Evolutionary conservation across 2,797 vertebrate genomes (phyloP), one percentile per base, ranked within the genome.

Genomic region (Melanotaenia boesemani): DNA sequence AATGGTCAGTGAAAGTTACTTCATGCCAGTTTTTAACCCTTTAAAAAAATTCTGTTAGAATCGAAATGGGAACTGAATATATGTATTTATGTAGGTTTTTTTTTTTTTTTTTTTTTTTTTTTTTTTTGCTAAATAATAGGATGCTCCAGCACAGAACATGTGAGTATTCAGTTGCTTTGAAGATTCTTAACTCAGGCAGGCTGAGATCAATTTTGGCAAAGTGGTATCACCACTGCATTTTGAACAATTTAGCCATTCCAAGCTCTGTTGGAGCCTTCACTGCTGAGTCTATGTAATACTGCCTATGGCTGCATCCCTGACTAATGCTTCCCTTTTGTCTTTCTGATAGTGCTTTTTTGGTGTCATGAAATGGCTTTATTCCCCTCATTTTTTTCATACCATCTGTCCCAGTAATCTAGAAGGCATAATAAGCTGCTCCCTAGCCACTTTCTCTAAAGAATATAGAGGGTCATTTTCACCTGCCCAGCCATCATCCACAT

Each of bases 361-460:
- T 81, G 73, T 81, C 67, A 77, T 39, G 65, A 81, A 72, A 82
- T 44, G 6, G 54, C 77, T 84, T 71, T 70, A 64, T 80, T 73
- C 34, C 24, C 44, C 32, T 34, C 16, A 56, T 62, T 37, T 28
- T 66, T 62, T 59, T 57, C 34, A 5, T 13, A 56, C 63, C 73
- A 82, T 78, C 60, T 86, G 71, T 67, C 46, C 32, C 26, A 67
- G 41, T 63, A 70, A 67, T 81, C 61, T 52, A 69, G 5, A 9
- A 64, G 70, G 28, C 10, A 48, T 63, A 70, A 66, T 46, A 63
- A 74, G 11, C 26, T 70, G 46, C 66, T 71, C 59, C 39, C 60
- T 12, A 26, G 41, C 46, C 63, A 55, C 30, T 67, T 70, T 80
- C 74, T n/a, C 0, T 7, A 20, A 20, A 2, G 7, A 62, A 72